Base-by-base conservation (phyloP, 1,140 invertebrate genomes). In the Drosophila sp. region DNA sequence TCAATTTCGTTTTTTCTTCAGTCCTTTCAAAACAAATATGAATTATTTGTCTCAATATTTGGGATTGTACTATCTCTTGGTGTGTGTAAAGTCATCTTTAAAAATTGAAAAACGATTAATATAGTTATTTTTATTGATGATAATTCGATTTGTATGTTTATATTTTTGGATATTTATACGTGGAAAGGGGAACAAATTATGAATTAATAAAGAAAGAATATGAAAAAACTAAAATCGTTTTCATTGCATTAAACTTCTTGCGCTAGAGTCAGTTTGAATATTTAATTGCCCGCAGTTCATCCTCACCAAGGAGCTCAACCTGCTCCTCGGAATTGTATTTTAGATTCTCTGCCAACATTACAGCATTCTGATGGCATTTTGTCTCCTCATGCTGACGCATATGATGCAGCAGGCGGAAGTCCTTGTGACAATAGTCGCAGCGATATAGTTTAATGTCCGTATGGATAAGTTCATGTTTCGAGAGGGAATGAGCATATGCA, bases 311-410 rank as follows among this genome's bases (percentile, higher is more conserved):
- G 54, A 86, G 40, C 17, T 86, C 83, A 6, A 72, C 69, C 47
- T 74, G 75, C 0, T 78, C 72, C 0, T 75, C 76, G 25, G 55
- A 63, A 4, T 75, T 68, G 11, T 75, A 75, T 33, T 80, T 85
- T 23, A 84, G 57, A 32, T 58, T 82, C 64, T 91, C 74, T 23
- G 80, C 80, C 7, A 76, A 33, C 67, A 78, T 68, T 17, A 91
- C 90, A 11, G 90, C 90, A 32, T 91, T 91, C n/a, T 90, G 81
- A 56, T 91, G 90, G 11, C 80, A 62, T 57, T 86, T 90, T 11
- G 90, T 91, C 47, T 90, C 76, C 57, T 90, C 87, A 58, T 91
- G 90, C 47, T 91, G 90, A 7, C 91, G 89, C 87, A 91, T 86
- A 54, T 91, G 90, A 69, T 91, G 90, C 5, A 90, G 65, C n/a